Conservation (phyloP, 2,113 vertebrate species). For the Manacus vitellinus region DNA sequence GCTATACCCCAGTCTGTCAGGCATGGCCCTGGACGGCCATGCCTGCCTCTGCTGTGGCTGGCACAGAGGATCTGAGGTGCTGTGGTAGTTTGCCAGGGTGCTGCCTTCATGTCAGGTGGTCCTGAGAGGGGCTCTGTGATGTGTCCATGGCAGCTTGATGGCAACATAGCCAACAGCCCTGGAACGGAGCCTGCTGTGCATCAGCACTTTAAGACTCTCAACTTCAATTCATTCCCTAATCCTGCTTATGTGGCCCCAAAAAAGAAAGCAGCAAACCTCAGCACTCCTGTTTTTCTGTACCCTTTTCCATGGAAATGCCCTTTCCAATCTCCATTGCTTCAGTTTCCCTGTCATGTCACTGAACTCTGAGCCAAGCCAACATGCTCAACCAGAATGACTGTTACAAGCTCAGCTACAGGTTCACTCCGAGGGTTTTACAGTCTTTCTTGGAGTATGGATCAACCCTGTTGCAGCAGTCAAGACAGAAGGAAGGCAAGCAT, state of each 20-base stretch:
- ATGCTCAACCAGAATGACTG: not conserved
- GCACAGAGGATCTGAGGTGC: not conserved
- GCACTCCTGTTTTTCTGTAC: not conserved
- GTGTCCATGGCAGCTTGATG: not conserved
- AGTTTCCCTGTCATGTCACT: not conserved
- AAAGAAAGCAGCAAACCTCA: not conserved
- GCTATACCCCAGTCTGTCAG: not conserved
- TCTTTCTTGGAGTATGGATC: not conserved
- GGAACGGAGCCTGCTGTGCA: not conserved
- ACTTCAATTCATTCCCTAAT: not conserved
- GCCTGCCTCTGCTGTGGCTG: not conserved
- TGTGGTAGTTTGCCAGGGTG: not conserved
- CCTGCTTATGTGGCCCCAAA: not conserved
- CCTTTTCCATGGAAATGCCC: not conserved
- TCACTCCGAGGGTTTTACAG: not conserved
- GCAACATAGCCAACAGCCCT: not conserved
- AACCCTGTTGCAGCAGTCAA: not conserved
- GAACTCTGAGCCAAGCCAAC: not conserved
- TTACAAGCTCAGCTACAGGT: not conserved
- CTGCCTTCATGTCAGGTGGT: not conserved
- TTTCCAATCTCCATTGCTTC: not conserved
- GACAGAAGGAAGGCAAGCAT: not conserved
- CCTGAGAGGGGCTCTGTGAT: not conserved
- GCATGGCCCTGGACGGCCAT: rapidly evolving
- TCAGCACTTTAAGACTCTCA: not conserved